Conservation (phyloP, 2,888 invertebrate genomes). For the Antheraea yamamai region DNA sequence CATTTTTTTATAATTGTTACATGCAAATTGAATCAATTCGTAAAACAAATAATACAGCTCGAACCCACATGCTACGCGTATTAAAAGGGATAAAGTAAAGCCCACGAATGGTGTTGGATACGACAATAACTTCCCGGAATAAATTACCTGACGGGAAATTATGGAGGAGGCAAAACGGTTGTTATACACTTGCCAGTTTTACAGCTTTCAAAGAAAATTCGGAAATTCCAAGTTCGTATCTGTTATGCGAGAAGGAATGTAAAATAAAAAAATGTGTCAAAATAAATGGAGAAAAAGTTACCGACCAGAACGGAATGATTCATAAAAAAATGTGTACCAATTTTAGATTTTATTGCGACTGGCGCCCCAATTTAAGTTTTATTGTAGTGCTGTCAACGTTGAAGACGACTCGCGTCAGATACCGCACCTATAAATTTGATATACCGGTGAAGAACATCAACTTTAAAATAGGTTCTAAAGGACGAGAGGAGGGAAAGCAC, state of each 20-base stretch:
- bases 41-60: constrained; percentile 46
- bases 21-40: constrained; percentile 41
- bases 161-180: constrained; percentile 54
- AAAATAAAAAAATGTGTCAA: constrained; percentile 29
- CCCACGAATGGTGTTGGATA: constrained; percentile 59
- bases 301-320: constrained; percentile 7
- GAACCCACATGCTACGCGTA: constrained; percentile 54
- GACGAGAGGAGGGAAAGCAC: constrained; percentile 53
- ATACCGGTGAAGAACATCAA: constrained; percentile 47
- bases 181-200: constrained; percentile 66
- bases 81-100: constrained; percentile 57
- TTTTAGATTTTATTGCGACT: constrained; percentile 16
- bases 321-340: constrained; percentile 10
- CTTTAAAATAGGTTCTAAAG: constrained; percentile 65
- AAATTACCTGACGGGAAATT: constrained; percentile 60
- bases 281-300: constrained; percentile 14
- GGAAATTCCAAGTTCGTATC: constrained; percentile 45
- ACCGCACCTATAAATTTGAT: constrained; percentile 49
- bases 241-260: constrained; percentile 37
- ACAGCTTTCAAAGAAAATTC: constrained; percentile 39
- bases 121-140: constrained; percentile 64
- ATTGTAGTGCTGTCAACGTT: constrained; percentile 18
- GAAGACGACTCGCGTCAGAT: constrained; percentile 33
- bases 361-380: constrained; percentile 22
- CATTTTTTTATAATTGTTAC: constrained; percentile 18